A percentile compares a stretch with the other conserved stretches of the same genome.
Evolutionary conservation across 1,140 invertebrate genomes (phyloP).

Genomic region (Drosophila mojavensis): DNA sequence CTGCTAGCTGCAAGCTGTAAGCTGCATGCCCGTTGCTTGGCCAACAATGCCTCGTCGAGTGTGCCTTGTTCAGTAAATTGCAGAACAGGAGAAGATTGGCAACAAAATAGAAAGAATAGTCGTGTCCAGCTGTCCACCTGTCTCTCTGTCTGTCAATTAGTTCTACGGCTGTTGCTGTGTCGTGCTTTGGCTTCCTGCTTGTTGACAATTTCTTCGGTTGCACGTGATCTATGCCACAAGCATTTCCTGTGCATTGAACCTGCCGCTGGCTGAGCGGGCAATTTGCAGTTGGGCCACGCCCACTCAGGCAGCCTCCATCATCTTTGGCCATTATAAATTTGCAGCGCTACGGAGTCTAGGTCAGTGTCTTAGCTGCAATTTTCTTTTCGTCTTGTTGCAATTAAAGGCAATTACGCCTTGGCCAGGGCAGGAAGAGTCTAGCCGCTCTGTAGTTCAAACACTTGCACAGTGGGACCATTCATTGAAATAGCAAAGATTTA

Average conservation of each 20-base stretch:
- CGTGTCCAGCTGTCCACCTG: constrained; percentile 22
- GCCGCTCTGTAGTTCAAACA: too few relatives aligned
- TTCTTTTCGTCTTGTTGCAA: constrained; percentile 50
- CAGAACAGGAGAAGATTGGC: constrained; percentile 12
- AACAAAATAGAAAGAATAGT: constrained; percentile 8
- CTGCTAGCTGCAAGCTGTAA: constrained; percentile 23
- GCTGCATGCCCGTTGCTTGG: constrained; percentile 3
- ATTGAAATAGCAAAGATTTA: too few relatives aligned
- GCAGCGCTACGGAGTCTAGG: constrained; percentile 69
- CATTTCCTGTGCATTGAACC: constrained; percentile 47
- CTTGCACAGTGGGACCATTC: too few relatives aligned
- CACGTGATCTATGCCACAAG: constrained; percentile 45
- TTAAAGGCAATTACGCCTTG: constrained; percentile 70
- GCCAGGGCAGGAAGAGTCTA: constrained; percentile 39
- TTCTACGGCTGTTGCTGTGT: constrained; percentile 48
- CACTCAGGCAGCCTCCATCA: not conserved
- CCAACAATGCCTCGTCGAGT: constrained; percentile 31
- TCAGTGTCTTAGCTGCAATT: constrained; percentile 81
- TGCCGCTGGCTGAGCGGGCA: not conserved
- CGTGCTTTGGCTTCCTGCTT: constrained; percentile 43
- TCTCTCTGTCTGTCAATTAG: constrained; percentile 68
- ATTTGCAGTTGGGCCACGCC: constrained; percentile 43
- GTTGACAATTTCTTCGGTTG: constrained; percentile 55
- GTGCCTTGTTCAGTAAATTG: constrained; percentile 65
- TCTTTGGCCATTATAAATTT: constrained; percentile 60